Percentiles rank a stretch among this genome's conserved stretches.
phyloP scores from a whole-genome alignment of 2,888 invertebrate genomes.

The Alentia gelatinosa region DNA sequence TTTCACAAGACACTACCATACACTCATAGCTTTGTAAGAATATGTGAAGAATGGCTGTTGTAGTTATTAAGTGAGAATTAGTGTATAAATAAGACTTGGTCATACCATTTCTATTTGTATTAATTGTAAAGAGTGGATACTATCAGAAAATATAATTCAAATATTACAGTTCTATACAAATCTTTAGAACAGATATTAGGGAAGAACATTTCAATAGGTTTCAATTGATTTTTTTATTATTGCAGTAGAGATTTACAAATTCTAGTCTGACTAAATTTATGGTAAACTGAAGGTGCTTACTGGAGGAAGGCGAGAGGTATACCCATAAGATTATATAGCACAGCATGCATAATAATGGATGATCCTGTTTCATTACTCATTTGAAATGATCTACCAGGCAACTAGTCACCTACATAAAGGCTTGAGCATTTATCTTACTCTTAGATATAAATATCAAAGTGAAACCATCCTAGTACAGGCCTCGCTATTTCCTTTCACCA shows the following conservation, averaged over 20 bases:
- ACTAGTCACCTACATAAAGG: neutral
- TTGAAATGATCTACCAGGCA: neutral
- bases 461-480: neutral
- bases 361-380: neutral
- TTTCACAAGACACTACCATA: too few relatives aligned
- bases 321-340: neutral
- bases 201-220: neutral
- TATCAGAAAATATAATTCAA: too few relatives aligned
- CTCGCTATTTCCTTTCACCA: neutral
- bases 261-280: neutral
- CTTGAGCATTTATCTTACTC: neutral
- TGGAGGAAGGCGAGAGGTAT: too few relatives aligned
- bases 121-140: too few relatives aligned
- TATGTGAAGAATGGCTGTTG: too few relatives aligned
- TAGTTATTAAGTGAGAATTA: too few relatives aligned
- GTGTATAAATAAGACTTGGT: too few relatives aligned
- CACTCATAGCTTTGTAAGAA: too few relatives aligned
- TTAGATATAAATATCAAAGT: neutral
- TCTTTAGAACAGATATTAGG: neutral
- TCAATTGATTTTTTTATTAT: neutral
- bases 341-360: neutral
- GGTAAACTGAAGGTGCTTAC: too few relatives aligned
- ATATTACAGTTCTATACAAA: neutral
- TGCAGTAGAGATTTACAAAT: neutral
- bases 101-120: too few relatives aligned